A percentile compares a stretch with the other conserved stretches of the same genome.
Conservation (phyloP, 2,888 invertebrate species). For the Drosophila borborema region DNA sequence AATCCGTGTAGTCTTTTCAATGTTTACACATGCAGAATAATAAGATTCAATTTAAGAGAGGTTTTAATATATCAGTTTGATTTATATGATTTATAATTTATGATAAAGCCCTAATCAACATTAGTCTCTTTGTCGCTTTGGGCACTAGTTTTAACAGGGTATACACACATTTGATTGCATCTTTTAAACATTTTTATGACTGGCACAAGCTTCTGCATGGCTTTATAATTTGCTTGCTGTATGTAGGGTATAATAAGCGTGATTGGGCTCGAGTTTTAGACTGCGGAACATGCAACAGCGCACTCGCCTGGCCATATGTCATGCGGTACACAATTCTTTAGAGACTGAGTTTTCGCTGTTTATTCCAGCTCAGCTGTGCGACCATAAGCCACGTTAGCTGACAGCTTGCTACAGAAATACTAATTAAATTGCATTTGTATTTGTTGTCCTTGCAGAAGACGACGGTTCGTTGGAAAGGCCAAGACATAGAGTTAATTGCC, state of each 20-base stretch:
- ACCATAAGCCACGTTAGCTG: conserved; percentile 6
- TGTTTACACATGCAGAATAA: too few species aligned
- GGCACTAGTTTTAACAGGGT: not conserved
- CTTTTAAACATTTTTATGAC: not conserved
- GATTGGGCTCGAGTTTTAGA: conserved; percentile 9
- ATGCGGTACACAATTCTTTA: conserved; percentile 14
- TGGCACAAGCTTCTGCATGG: not conserved
- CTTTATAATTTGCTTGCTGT: conserved; percentile 1
- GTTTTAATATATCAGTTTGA: too few species aligned
- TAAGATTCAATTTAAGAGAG: too few species aligned
- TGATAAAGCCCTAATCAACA: too few species aligned
- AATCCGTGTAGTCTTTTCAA: too few species aligned
- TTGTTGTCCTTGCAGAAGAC: conserved; percentile 34
- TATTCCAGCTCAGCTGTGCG: not conserved
- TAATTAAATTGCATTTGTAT: conserved; percentile 21
- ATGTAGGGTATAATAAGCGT: conserved; percentile 25
- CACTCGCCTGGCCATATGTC: conserved; percentile 23
- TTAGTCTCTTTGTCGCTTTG: too few species aligned
- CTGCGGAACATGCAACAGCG: conserved; percentile 29
- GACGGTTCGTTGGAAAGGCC: conserved; percentile 48
- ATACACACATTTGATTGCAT: not conserved
- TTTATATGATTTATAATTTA: too few species aligned
- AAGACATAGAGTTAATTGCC: conserved; percentile 41
- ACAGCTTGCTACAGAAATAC: not conserved
- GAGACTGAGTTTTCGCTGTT: conserved; percentile 13